Percentiles rank a stretch among this genome's conserved stretches.
Conservation (phyloP, 2,797 vertebrate genomes). For the Pipistrellus pipistrellus region DNA sequence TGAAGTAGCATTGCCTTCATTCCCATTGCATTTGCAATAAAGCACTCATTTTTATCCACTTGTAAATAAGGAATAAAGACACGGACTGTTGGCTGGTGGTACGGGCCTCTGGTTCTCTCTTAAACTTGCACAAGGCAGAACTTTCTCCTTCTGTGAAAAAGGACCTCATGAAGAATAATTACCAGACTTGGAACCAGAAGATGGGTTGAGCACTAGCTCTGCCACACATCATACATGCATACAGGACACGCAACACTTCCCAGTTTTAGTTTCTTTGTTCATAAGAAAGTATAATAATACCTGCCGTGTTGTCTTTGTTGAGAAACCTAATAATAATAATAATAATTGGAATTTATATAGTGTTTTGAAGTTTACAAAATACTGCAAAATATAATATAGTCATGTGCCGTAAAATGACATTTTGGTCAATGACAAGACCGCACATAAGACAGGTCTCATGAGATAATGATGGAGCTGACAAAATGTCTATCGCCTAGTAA, state of each 20-base stretch:
- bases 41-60: conserved; percentile 73
- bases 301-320: not conserved
- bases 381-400: conserved; percentile 9
- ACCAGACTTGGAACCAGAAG: conserved; percentile 52
- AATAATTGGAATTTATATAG: conserved; percentile 19
- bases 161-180: conserved; percentile 17
- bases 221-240: not conserved
- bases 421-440: not conserved
- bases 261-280: conserved; percentile 13
- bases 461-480: not conserved
- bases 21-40: conserved; percentile 66
- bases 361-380: conserved; percentile 38
- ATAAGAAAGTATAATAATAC: not conserved
- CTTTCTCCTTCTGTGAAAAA: conserved; percentile 38
- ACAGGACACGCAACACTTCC: not conserved
- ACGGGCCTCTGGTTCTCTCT: conserved; percentile 7
- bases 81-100: not conserved
- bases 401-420: not conserved
- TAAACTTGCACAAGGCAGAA: not conserved
- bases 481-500: not conserved
- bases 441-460: not conserved
- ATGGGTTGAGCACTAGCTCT: not conserved
- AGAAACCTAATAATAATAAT: conserved; percentile 38
- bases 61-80: conserved; percentile 68
- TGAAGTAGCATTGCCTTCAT: conserved; percentile 56